Conservation (phyloP, 1,140 invertebrate species). For the Neomicropteryx cornuta region DNA sequence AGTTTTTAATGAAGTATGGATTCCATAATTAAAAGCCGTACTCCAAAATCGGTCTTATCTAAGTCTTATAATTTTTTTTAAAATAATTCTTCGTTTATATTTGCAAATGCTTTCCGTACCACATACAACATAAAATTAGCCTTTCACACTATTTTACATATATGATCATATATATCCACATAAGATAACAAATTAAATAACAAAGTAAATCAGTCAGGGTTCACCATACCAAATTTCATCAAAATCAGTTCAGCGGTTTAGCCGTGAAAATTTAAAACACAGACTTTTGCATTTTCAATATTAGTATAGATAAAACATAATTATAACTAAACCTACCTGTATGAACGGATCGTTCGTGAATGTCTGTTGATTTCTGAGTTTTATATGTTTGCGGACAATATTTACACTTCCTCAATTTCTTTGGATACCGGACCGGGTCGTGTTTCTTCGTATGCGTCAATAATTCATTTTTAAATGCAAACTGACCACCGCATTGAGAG, state of each 20-base stretch:
- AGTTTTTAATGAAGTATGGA: too few species aligned
- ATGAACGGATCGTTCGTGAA: slow-evolving; percentile 36
- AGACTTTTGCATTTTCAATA: neutral
- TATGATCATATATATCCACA: neutral
- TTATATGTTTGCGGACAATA: slow-evolving; percentile 33
- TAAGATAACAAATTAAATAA: neutral
- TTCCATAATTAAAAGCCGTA: too few species aligned
- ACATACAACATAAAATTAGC: too few species aligned
- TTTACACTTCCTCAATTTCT: slow-evolving; percentile 28
- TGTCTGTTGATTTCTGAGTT: slow-evolving; percentile 29
- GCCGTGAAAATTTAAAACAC: neutral
- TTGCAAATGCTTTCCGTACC: too few species aligned
- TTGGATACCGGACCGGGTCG: slow-evolving; percentile 21
- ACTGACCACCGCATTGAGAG: slow-evolving; percentile 25
- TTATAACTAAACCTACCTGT: slow-evolving; percentile 24
- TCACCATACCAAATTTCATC: neutral
- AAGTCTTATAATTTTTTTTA: too few species aligned
- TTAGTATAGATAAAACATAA: neutral
- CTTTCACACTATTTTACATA: too few species aligned
- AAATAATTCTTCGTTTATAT: too few species aligned
- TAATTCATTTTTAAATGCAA: slow-evolving; percentile 31
- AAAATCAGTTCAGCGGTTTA: neutral
- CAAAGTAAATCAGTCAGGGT: neutral
- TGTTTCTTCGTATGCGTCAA: slow-evolving; percentile 28
- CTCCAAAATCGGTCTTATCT: too few species aligned